Percentiles rank a stretch among this genome's conserved stretches.
phyloP scores from a whole-genome alignment of 2,797 vertebrate species.

The Poliocrania exsul region DNA sequence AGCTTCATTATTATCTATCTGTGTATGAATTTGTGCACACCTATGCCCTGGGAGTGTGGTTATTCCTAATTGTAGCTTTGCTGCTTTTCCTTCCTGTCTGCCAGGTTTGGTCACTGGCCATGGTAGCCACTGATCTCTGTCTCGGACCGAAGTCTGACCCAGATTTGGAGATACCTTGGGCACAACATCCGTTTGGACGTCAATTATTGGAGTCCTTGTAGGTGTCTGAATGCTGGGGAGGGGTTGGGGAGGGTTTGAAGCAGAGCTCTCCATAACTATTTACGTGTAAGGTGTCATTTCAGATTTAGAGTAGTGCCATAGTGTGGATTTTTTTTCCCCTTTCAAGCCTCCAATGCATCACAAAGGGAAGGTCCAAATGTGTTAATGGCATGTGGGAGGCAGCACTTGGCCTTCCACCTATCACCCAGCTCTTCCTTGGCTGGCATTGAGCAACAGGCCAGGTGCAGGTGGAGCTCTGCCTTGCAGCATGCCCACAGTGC shows the following conservation, averaged over 20 bases:
- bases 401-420: not conserved
- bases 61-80: conserved; percentile 41
- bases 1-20: conserved; percentile 20
- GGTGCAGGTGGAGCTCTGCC: not conserved
- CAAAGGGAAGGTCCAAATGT: not conserved
- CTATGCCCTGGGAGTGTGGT: conserved; percentile 10
- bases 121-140: conserved; percentile 90
- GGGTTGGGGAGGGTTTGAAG: not conserved
- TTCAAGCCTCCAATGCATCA: not conserved
- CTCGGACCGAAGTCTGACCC: conserved; percentile 92
- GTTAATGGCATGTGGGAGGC: not conserved
- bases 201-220: conserved; percentile 94
- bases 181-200: conserved; percentile 94
- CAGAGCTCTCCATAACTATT: not conserved
- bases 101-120: conserved; percentile 95
- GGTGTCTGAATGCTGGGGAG: conserved; percentile 63
- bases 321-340: not conserved
- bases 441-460: not conserved
- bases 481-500: not conserved
- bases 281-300: not conserved
- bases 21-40: conserved; percentile 1
- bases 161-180: conserved; percentile 94
- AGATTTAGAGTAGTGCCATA: not conserved
- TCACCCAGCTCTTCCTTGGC: not conserved
- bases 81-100: conserved; percentile 54